phyloP scores from a whole-genome alignment of 35 echinoderm and acorn worm species.

The Lytechinus variegatus region DNA sequence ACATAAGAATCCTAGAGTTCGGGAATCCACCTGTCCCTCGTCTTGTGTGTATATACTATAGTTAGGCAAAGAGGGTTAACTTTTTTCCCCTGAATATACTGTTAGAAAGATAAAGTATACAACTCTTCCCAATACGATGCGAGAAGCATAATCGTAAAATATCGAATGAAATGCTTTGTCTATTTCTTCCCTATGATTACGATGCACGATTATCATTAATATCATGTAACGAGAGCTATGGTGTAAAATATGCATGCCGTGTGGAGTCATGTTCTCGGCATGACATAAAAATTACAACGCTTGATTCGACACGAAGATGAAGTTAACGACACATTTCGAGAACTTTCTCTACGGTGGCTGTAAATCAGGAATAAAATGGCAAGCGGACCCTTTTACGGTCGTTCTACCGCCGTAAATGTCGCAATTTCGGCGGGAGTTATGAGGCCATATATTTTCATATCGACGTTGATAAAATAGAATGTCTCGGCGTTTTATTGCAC shows the following conservation, averaged over 20 bases:
- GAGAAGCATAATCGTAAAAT: not conserved
- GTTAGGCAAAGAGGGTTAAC: not conserved
- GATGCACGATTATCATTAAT: not conserved
- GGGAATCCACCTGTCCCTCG: no score
- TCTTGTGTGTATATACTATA: not conserved
- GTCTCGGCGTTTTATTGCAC: not conserved
- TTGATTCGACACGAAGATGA: not conserved
- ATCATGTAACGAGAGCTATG: not conserved
- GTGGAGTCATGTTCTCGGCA: not conserved
- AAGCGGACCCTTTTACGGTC: not conserved
- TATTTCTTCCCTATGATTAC: not conserved
- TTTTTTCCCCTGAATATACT: no score
- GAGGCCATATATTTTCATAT: slow-evolving; percentile 38
- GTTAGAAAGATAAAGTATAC: no score
- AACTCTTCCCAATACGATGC: not conserved
- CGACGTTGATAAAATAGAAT: slow-evolving; percentile 34
- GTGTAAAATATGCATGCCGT: not conserved
- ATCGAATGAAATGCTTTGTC: not conserved
- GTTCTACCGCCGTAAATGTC: slow-evolving; percentile 13
- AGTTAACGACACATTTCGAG: slow-evolving; percentile 1
- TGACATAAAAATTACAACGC: not conserved
- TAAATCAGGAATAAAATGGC: slow-evolving; percentile 12
- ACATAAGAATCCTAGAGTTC: no score
- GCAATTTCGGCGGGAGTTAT: slow-evolving; percentile 39
- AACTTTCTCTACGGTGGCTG: slow-evolving; percentile 17